Evolutionary conservation across 2,113 vertebrate species (phyloP).

Genomic region (Scalopus aquaticus): DNA sequence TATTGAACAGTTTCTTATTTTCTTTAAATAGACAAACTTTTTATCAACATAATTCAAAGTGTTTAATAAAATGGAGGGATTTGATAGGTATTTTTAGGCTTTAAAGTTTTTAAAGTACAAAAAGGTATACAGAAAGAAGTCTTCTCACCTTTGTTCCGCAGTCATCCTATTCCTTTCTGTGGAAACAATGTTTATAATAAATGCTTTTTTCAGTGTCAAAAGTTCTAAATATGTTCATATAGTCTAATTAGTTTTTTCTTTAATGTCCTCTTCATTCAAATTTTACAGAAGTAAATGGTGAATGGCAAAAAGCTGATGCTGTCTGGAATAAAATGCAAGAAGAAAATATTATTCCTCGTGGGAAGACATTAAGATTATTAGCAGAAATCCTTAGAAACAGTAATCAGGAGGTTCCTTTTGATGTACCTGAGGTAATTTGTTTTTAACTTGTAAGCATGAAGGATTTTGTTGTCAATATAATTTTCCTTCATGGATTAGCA

Average conservation of each 20-base stretch:
- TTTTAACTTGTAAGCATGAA: not conserved
- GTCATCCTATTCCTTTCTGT: not conserved
- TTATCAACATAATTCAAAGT: not conserved
- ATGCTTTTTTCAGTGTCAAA: not conserved
- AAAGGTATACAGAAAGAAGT: not conserved
- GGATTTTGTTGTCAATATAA: not conserved
- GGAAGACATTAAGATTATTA: conserved; percentile 89
- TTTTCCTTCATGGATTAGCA: not conserved
- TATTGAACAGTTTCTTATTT: not conserved
- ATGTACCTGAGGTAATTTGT: conserved; percentile 91
- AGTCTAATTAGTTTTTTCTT: not conserved
- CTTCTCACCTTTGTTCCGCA: not conserved
- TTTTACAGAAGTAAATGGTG: conserved; percentile 86
- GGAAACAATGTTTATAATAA: conserved; percentile 11
- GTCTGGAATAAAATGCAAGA: conserved; percentile 97
- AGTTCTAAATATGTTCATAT: not conserved
- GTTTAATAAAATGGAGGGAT: not conserved
- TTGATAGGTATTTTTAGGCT: not conserved
- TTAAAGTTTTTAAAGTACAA: not conserved
- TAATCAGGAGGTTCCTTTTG: conserved; percentile 92
- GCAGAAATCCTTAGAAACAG: conserved; percentile 89
- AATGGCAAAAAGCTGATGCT: conserved; percentile 91
- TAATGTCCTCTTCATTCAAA: conserved; percentile 5
- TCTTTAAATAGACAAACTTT: conserved; percentile 23
- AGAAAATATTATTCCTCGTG: conserved; percentile 93